Evolutionary conservation across 37 sponge, comb jelly and placozoan species (phyloP).

Genomic region (Mnemiopsis leidyi): DNA sequence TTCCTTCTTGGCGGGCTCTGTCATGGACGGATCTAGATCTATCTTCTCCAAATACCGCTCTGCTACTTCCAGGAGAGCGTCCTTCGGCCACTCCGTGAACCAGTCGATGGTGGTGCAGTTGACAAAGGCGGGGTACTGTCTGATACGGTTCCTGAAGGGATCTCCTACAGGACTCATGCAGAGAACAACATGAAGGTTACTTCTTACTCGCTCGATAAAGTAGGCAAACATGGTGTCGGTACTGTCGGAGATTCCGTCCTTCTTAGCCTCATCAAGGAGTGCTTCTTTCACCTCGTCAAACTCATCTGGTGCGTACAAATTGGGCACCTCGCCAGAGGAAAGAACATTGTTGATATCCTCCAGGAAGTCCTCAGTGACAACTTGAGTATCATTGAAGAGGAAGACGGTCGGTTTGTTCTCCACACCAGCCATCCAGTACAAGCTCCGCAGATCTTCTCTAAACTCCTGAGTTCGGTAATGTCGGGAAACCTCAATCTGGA

Average conservation of each 20-base stretch:
- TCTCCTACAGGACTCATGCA: constrained; percentile 99
- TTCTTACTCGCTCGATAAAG: constrained; percentile 91
- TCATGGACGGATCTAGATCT: constrained; percentile 62
- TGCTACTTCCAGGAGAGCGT: constrained; percentile 96
- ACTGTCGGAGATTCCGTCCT: constrained; percentile 80
- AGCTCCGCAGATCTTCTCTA: constrained; percentile 88
- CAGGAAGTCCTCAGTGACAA: constrained; percentile 93
- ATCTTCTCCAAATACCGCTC: constrained; percentile 90
- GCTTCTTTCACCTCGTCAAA: constrained; percentile 91
- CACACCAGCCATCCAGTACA: constrained; percentile 95
- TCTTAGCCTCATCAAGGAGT: constrained; percentile 75
- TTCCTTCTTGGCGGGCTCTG: constrained; percentile 54
- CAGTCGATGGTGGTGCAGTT: constrained; percentile 99
- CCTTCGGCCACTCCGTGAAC: constrained; percentile 98
- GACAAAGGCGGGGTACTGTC: constrained; percentile 95
- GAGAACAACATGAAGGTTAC: constrained; percentile 91
- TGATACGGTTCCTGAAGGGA: constrained; percentile 93
- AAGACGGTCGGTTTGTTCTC: constrained; percentile 98
- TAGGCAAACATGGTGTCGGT: constrained; percentile 84
- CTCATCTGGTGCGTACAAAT: constrained; percentile 96
- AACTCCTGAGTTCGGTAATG: constrained; percentile 94
- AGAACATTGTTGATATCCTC: constrained; percentile 99
- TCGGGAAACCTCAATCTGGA: constrained; percentile 95
- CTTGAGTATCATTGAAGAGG: constrained; percentile 97
- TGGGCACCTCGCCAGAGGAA: constrained; percentile 97